A percentile compares a stretch with the other conserved stretches of the same genome.
Conservation (phyloP, 2,113 vertebrate species). For the Bambusicola thoracicus region DNA sequence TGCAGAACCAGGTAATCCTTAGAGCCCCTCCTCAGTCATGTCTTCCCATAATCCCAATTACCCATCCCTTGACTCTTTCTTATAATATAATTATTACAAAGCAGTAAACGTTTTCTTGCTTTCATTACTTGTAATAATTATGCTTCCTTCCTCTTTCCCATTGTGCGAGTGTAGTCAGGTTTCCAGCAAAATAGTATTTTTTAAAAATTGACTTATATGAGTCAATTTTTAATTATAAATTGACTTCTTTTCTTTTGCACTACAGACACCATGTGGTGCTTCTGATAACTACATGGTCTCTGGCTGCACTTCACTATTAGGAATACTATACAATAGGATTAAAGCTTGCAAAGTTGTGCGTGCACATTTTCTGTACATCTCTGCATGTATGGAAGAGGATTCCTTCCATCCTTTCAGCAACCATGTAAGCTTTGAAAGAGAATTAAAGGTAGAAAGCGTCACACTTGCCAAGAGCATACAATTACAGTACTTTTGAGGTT, state of each 20-base stretch:
- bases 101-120: not conserved
- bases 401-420: not conserved
- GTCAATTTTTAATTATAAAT: too few species aligned
- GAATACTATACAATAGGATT: fast-evolving
- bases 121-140: not conserved
- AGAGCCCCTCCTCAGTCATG: not conserved
- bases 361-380: not conserved
- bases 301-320: not conserved
- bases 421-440: not conserved
- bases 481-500: not conserved
- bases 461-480: not conserved
- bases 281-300: not conserved
- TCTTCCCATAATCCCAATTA: not conserved
- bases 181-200: not conserved
- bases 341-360: not conserved
- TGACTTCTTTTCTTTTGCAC: slow-evolving; percentile 28
- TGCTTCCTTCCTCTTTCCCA: not conserved
- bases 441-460: not conserved
- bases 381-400: not conserved
- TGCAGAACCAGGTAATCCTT: not conserved
- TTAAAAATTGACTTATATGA: not conserved
- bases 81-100: not conserved
- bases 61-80: not conserved
- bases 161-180: not conserved
- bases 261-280: slow-evolving; percentile 63